These are phyloP conservation scores for Ailurus styani DNA, from an alignment of 2,113 vertebrate genomes.

Conservation along the genomic window DNA sequence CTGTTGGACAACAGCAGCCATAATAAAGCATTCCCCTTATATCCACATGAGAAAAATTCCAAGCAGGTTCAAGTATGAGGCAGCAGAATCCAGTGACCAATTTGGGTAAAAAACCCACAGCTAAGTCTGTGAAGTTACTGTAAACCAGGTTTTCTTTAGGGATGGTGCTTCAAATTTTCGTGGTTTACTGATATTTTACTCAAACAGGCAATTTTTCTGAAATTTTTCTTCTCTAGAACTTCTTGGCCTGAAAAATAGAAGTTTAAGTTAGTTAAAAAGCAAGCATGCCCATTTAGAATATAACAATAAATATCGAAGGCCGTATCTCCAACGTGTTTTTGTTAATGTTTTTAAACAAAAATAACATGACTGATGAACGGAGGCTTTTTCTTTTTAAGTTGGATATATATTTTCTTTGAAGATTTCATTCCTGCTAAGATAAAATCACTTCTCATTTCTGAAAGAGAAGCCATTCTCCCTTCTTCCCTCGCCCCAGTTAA, in stretches of 20 bases:
- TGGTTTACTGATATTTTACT: conserved; percentile 47
- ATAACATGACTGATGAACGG: neutral
- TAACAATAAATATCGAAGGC: neutral
- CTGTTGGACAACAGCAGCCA: conserved; percentile 90
- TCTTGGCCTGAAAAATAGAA: conserved; percentile 71
- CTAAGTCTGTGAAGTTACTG: neutral
- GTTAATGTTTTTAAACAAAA: conserved; percentile 34
- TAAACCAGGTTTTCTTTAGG: conserved; percentile 39
- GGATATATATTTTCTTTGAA: neutral
- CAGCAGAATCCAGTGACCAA: neutral
- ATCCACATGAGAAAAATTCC: conserved; percentile 79
- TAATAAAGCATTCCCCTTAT: conserved; percentile 86
- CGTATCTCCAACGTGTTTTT: neutral
- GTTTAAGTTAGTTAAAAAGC: conserved; percentile 39
- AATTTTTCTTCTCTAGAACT: conserved; percentile 57
- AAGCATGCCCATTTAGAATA: neutral
- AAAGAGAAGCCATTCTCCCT: conserved; percentile 16
- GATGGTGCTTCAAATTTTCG: neutral
- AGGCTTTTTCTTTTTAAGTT: neutral
- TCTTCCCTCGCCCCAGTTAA: neutral
- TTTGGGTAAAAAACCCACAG: conserved; percentile 14
- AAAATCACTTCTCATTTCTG: neutral
- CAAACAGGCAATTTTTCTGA: conserved; percentile 62
- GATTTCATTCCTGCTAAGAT: conserved; percentile 8
- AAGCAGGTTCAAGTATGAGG: conserved; percentile 2